Evolutionary conservation across 2,797 vertebrate genomes (phyloP), one percentile per base, ranked within the genome.

Genomic region (Parambassis ranga): DNA sequence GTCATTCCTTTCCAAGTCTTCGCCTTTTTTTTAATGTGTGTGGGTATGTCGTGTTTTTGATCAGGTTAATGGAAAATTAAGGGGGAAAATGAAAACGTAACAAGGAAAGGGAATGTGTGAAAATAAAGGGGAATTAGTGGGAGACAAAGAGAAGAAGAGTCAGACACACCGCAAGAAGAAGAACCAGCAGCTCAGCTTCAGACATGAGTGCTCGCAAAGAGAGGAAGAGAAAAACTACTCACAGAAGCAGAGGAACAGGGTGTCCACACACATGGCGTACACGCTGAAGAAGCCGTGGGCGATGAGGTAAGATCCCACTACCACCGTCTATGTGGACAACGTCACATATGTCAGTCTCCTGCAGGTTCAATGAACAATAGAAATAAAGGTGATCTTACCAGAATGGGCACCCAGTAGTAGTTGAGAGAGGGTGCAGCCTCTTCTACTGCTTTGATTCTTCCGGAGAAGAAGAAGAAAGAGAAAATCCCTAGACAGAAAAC

Each of bases 181-280:
- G 67, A 65, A 73, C 50, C 59, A 80, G 76, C 56, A 82, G 84
- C 47, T 77, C 62, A 77, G 74, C 35, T 61, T 75, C 5, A 50
- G 39, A 51, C 19, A 13, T 9, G 4, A 60, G 31, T 31, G 30
- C 24, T 65, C 56, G 41, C 49, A 63, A 47, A 57, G 41, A 67
- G 51, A 10, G 31, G 31, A 23, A 43, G 2, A 44, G 20, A 2
- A 50, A 37, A 28, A 30, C 6, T 73, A 98, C 97, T 98, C 87
- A 99, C 97, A 98, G 93, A 99, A 99, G 83, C 97, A 99, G 74
- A 99, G 95, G 93, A 99, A 99, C 8, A 99, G 90, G 0, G 97
- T 98, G 89, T 98, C 97, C 90, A 99, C 96, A 49, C 96, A 99
- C 97, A 98, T 99, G 80, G 93, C 95, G 0, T 98, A 99, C 15